Conservation (phyloP, 2,888 invertebrate genomes). For the Athetis lepigone region DNA sequence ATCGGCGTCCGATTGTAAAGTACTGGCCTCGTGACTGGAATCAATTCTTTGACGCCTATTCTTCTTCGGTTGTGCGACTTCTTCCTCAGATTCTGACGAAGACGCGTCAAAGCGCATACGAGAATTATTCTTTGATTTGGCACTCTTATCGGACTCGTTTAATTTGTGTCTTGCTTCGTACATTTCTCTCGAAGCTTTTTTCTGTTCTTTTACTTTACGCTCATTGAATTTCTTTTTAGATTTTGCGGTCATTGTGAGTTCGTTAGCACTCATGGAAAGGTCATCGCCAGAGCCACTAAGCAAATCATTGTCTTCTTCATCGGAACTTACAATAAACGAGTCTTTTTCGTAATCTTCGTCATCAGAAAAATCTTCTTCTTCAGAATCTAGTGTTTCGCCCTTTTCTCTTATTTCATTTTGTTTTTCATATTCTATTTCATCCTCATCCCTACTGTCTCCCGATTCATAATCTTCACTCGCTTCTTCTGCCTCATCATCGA, state of each 20-base stretch:
- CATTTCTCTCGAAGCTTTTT: slow-evolving; percentile 86
- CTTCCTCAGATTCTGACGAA: slow-evolving; percentile 74
- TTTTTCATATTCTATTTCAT: slow-evolving; percentile 84
- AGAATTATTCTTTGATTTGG: slow-evolving; percentile 68
- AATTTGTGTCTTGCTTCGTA: slow-evolving; percentile 82
- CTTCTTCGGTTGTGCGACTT: slow-evolving; percentile 68
- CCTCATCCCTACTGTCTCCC: slow-evolving; percentile 87
- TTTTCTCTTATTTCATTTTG: slow-evolving; percentile 87
- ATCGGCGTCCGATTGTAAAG: slow-evolving; percentile 55
- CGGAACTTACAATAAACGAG: slow-evolving; percentile 90
- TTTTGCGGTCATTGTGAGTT: slow-evolving; percentile 82
- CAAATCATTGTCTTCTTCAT: slow-evolving; percentile 83
- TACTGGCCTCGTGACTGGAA: slow-evolving; percentile 74
- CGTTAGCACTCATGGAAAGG: slow-evolving; percentile 83
- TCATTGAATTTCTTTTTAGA: slow-evolving; percentile 85
- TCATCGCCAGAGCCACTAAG: slow-evolving; percentile 86
- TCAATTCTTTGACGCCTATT: slow-evolving; percentile 78
- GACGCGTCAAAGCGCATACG: slow-evolving; percentile 73
- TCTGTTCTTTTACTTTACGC: slow-evolving; percentile 83
- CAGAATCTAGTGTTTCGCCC: slow-evolving; percentile 88
- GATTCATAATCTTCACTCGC: slow-evolving; percentile 85
- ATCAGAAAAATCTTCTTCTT: slow-evolving; percentile 80
- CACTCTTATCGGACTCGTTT: slow-evolving; percentile 66
- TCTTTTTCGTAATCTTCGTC: slow-evolving; percentile 88
- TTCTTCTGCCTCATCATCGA: slow-evolving; percentile 83